Conservation (phyloP, 2,113 vertebrate species). For the Columba livia region DNA sequence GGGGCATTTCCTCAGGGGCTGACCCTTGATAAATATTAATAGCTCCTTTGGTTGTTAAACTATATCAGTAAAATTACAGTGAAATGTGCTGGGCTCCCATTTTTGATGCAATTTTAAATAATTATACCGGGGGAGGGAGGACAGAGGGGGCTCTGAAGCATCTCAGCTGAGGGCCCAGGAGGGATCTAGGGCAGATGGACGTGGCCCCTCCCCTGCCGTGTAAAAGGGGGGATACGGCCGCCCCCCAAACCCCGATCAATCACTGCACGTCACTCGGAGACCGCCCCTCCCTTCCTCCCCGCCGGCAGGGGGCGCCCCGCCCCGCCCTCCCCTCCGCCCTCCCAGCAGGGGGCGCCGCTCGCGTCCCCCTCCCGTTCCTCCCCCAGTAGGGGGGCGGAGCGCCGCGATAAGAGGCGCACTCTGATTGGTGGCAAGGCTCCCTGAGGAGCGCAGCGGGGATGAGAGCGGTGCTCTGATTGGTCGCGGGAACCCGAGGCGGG, state of each 20-base stretch:
- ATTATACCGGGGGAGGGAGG: rapidly evolving
- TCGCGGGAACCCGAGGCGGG: background rate
- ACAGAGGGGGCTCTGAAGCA: background rate
- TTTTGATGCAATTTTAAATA: background rate
- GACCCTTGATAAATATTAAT: rapidly evolving
- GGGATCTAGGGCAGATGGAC: no score
- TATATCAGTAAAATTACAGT: background rate
- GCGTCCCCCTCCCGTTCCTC: background rate
- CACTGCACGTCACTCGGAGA: background rate
- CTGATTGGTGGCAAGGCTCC: background rate
- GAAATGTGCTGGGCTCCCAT: rapidly evolving
- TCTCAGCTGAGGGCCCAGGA: rapidly evolving
- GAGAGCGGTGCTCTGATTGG: slow-evolving; percentile 25
- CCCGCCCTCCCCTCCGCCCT: background rate
- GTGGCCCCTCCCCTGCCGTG: no score
- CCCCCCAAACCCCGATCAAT: background rate
- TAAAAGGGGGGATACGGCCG: no score
- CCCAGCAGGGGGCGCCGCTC: slow-evolving; percentile 1
- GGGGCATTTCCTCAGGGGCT: background rate
- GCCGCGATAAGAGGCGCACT: background rate
- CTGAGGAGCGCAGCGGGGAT: background rate
- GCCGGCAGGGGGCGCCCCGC: no score
- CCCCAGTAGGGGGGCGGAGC: background rate
- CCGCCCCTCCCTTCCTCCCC: background rate
- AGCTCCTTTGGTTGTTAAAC: background rate